A percentile compares a stretch with the other conserved stretches of the same genome.
Conservation (phyloP, 2,797 vertebrate species). For the Takifugu rubripes region DNA sequence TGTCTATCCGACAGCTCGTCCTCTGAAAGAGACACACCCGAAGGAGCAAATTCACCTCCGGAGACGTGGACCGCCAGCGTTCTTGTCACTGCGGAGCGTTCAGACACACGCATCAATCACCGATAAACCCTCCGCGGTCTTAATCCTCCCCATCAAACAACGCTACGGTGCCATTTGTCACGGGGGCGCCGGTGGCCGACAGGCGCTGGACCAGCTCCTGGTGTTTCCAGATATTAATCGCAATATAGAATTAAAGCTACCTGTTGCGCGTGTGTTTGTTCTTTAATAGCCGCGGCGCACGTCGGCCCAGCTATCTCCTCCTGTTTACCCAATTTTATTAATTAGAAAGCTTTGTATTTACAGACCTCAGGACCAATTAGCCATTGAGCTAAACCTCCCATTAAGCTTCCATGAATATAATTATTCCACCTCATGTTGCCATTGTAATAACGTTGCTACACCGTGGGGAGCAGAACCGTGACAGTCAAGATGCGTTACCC, state of each 20-base stretch:
- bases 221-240: slow-evolving; percentile 7
- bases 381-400: slow-evolving; percentile 56
- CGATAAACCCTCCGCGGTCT: slow-evolving; percentile 40
- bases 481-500: slow-evolving; percentile 4
- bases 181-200: slow-evolving; percentile 7
- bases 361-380: slow-evolving; percentile 63
- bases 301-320: slow-evolving; percentile 46
- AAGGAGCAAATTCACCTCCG: slow-evolving; percentile 1
- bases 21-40: background rate
- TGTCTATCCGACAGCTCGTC: too few relatives aligned
- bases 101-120: slow-evolving; percentile 50
- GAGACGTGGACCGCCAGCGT: too few relatives aligned
- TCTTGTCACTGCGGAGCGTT: slow-evolving; percentile 21
- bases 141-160: slow-evolving; percentile 37
- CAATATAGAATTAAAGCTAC: slow-evolving; percentile 7
- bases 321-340: slow-evolving; percentile 61
- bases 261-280: slow-evolving; percentile 28
- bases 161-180: slow-evolving; percentile 34
- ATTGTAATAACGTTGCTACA: slow-evolving; percentile 40
- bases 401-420: slow-evolving; percentile 58
- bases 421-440: slow-evolving; percentile 46
- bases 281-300: slow-evolving; percentile 40
- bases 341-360: slow-evolving; percentile 66
- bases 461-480: slow-evolving; percentile 9
- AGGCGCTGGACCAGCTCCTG: slow-evolving; percentile 13